These are phyloP conservation scores for Ptychoptera contaminata DNA, from an alignment of 2,888 invertebrate genomes.

Conservation along the genomic window DNA sequence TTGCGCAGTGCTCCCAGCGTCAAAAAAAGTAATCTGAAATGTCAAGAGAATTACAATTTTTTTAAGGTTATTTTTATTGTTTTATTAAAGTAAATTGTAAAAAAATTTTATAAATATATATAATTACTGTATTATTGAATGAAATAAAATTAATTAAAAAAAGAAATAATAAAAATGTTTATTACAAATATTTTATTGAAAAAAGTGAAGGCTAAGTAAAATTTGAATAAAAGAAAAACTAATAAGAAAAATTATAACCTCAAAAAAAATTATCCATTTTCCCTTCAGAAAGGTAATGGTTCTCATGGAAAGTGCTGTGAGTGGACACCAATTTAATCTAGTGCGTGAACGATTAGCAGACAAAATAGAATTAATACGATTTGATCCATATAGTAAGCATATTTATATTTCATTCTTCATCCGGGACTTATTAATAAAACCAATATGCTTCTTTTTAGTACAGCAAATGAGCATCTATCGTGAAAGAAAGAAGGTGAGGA, in stretches of 20 bases:
- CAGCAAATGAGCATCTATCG: slow-evolving; percentile 45
- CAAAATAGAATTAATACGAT: slow-evolving; percentile 57
- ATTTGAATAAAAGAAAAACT: too few species aligned
- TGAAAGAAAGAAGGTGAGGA: slow-evolving; percentile 63
- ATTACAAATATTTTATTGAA: slow-evolving; percentile 53
- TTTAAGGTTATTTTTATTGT: too few species aligned
- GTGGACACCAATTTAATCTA: slow-evolving; percentile 50
- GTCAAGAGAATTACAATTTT: too few species aligned
- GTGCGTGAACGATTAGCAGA: slow-evolving; percentile 60
- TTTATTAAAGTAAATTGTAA: too few species aligned
- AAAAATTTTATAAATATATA: too few species aligned
- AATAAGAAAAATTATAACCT: neutral
- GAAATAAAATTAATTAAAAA: too few species aligned
- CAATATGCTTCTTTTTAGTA: slow-evolving; percentile 45
- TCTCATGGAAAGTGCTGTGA: slow-evolving; percentile 59
- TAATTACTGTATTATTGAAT: too few species aligned
- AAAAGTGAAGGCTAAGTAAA: slow-evolving; percentile 64
- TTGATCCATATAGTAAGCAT: slow-evolving; percentile 65
- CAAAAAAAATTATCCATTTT: slow-evolving; percentile 9
- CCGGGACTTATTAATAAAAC: slow-evolving; percentile 3
- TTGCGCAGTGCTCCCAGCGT: too few species aligned
- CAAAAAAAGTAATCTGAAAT: too few species aligned
- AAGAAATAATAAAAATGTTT: slow-evolving; percentile 24
- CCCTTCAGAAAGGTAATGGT: slow-evolving; percentile 61
- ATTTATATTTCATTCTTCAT: neutral